Conservation (phyloP, 1,140 invertebrate genomes). For the Myzus persicae region DNA sequence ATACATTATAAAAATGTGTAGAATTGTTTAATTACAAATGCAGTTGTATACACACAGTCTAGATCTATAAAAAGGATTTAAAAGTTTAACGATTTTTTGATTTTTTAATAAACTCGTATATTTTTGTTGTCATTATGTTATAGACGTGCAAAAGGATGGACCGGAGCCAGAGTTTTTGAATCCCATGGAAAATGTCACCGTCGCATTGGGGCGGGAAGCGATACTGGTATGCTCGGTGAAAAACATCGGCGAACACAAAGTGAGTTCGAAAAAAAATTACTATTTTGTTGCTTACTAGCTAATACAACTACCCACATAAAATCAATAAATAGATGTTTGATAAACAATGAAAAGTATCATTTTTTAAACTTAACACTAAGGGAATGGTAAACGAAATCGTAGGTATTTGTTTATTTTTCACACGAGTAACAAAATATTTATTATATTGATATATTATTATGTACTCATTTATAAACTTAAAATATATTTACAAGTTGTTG, state of each 20-base stretch:
- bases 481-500: not conserved
- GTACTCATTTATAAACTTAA: not conserved
- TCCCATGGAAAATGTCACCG: constrained; percentile 83
- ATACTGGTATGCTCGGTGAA: constrained; percentile 80
- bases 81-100: not conserved
- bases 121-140: not conserved
- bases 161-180: constrained; percentile 69
- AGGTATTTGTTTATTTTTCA: not conserved
- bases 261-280: constrained; percentile 65
- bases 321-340: not conserved
- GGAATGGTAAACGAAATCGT: not conserved
- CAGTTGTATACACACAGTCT: not conserved
- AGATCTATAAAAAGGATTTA: not conserved
- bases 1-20: no score
- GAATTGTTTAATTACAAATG: not conserved
- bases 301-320: not conserved
- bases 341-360: not conserved
- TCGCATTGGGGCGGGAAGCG: constrained; percentile 80
- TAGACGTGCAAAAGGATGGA: constrained; percentile 17
- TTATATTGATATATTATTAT: not conserved
- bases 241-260: constrained; percentile 83
- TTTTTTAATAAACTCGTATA: not conserved
- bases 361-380: not conserved
- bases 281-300: not conserved
- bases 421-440: not conserved